These are phyloP conservation scores for Gorsachius magnificus DNA, from an alignment of 2,797 vertebrate genomes.

Conservation along the genomic window DNA sequence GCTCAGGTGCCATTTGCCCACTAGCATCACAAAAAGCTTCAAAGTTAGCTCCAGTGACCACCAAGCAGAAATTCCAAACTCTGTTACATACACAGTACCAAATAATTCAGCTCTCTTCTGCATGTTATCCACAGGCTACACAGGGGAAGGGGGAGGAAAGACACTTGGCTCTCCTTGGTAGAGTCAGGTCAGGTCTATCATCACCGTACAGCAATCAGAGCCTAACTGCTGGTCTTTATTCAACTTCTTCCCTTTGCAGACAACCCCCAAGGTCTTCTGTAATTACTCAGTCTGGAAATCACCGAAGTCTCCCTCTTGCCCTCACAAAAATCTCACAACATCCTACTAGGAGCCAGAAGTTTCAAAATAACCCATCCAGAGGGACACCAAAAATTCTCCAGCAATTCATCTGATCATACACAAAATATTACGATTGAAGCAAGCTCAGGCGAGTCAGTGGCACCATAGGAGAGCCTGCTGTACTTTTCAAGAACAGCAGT, in stretches of 20 bases:
- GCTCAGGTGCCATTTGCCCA: neutral
- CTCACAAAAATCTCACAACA: neutral
- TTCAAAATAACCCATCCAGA: fast-evolving
- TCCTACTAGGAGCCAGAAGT: neutral
- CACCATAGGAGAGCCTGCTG: fast-evolving
- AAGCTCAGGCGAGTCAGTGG: fast-evolving
- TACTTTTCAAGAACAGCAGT: fast-evolving
- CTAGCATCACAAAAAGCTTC: neutral
- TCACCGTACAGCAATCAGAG: neutral
- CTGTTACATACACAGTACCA: fast-evolving
- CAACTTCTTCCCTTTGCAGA: neutral
- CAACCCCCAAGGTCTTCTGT: fast-evolving
- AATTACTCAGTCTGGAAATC: neutral
- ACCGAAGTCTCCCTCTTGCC: neutral
- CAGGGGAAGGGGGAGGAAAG: neutral
- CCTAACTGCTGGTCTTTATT: neutral
- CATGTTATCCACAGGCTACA: fast-evolving
- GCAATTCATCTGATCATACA: fast-evolving
- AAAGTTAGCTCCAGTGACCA: too few relatives aligned
- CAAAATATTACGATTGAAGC: fast-evolving
- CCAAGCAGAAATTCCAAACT: neutral
- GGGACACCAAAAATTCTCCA: neutral
- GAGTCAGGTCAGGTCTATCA: neutral
- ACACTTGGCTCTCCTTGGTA: neutral
- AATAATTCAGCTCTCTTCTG: fast-evolving